phyloP scores from a whole-genome alignment of 1,140 invertebrate genomes.

The Mercenaria mercenaria region DNA sequence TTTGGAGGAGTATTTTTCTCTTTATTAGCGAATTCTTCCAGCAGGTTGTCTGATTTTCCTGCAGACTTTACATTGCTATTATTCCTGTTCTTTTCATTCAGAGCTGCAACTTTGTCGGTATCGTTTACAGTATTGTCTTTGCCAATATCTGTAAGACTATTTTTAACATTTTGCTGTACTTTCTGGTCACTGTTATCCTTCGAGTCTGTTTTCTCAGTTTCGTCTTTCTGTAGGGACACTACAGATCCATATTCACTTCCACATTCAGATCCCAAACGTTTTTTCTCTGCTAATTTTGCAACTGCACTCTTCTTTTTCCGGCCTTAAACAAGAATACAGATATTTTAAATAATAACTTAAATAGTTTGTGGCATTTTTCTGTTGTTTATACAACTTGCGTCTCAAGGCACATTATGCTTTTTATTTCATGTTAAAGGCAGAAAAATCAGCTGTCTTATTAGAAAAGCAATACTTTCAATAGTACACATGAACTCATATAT shows the following conservation, averaged over 20 bases:
- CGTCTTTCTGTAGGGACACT: constrained; percentile 65
- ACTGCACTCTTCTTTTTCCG: constrained; percentile 80
- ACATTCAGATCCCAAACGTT: constrained; percentile 71
- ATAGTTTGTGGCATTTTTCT: not conserved
- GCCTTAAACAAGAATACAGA: constrained; percentile 14
- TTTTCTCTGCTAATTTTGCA: constrained; percentile 79
- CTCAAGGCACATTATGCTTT: no score
- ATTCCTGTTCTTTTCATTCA: constrained; percentile 86
- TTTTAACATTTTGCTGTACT: not conserved
- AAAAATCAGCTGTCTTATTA: no score
- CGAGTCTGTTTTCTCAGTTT: not conserved
- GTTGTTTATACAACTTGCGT: no score
- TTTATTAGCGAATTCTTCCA: not conserved
- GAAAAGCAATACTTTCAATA: no score
- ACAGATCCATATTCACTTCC: constrained; percentile 80
- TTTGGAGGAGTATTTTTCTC: constrained; percentile 50
- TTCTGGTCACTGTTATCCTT: constrained; percentile 69
- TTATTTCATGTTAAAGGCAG: no score
- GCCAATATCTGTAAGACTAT: not conserved
- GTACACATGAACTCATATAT: no score
- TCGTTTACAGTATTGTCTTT: constrained; percentile 84
- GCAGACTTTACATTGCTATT: constrained; percentile 88
- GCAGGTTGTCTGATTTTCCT: constrained; percentile 87
- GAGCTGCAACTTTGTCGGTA: constrained; percentile 84
- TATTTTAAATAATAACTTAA: not conserved